Evolutionary conservation across 1,140 invertebrate species (phyloP).

Genomic region (Metaphire vulgaris): DNA sequence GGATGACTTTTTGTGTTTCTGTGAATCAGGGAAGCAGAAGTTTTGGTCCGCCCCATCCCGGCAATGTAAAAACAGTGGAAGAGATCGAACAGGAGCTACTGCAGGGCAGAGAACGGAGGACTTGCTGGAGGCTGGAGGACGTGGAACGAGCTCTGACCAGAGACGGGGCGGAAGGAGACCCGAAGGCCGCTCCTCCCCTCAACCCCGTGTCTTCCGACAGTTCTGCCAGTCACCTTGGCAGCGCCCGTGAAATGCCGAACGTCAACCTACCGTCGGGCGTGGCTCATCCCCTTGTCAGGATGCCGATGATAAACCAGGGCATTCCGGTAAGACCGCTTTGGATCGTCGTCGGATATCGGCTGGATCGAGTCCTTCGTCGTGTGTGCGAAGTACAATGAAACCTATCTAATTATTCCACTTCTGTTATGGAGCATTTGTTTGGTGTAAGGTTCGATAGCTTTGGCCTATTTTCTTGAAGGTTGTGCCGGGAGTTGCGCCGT

Average conservation of each 20-base stretch:
- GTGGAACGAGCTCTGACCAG: neutral
- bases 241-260: neutral
- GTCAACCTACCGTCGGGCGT: neutral
- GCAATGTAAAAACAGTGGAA: neutral
- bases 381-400: too few species aligned
- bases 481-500: neutral
- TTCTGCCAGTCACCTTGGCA: neutral
- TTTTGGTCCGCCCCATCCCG: too few species aligned
- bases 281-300: neutral
- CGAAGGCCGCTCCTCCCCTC: neutral
- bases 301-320: neutral
- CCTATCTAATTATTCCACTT: too few species aligned
- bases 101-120: neutral
- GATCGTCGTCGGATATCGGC: neutral
- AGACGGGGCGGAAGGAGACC: neutral
- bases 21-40: too few species aligned
- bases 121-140: neutral
- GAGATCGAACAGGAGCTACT: neutral
- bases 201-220: neutral
- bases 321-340: neutral
- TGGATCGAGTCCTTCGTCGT: too few species aligned
- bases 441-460: too few species aligned
- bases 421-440: too few species aligned
- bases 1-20: too few species aligned
- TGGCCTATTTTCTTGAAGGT: neutral